Evolutionary conservation across 2,113 vertebrate genomes (phyloP).

Genomic region (Platichthys flesus): DNA sequence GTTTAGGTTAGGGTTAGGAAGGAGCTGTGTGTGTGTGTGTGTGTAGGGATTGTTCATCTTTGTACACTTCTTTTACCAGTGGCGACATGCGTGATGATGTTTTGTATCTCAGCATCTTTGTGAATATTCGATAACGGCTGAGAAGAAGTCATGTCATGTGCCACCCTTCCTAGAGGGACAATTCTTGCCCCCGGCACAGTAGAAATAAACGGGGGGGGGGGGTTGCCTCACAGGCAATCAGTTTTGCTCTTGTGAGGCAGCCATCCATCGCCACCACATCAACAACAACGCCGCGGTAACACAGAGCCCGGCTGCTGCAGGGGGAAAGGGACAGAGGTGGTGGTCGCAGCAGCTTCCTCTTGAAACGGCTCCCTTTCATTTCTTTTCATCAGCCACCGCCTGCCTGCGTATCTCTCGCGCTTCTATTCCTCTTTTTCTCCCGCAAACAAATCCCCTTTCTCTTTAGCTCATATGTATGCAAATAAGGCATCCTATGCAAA

Average conservation of each 20-base stretch:
- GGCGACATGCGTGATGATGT: slow-evolving; percentile 5
- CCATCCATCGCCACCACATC: slow-evolving; percentile 68
- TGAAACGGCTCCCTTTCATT: slow-evolving; percentile 72
- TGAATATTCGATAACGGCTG: slow-evolving; percentile 26
- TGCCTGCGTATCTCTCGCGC: slow-evolving; percentile 66
- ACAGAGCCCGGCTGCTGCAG: slow-evolving; percentile 35
- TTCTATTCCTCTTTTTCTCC: slow-evolving; percentile 54
- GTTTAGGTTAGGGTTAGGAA: too few species aligned
- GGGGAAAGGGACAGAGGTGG: slow-evolving; percentile 12
- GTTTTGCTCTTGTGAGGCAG: slow-evolving; percentile 55
- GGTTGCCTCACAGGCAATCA: slow-evolving; percentile 41
- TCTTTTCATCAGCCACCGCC: slow-evolving; percentile 73
- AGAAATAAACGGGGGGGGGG: slow-evolving; percentile 14
- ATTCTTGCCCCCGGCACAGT: slow-evolving; percentile 8
- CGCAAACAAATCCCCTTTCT: slow-evolving; percentile 73
- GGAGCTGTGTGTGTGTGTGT: background rate
- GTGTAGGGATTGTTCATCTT: background rate
- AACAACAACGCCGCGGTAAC: slow-evolving; percentile 63
- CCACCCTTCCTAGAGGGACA: slow-evolving; percentile 65
- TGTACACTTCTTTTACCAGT: background rate
- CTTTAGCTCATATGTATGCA: slow-evolving; percentile 82
- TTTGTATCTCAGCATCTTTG: slow-evolving; percentile 18
- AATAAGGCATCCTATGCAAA: slow-evolving; percentile 80
- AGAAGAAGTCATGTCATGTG: slow-evolving; percentile 43
- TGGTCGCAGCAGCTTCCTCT: slow-evolving; percentile 47